A percentile compares a stretch with the other conserved stretches of the same genome.
Evolutionary conservation across 2,888 invertebrate species (phyloP).

Genomic region (Herminia tarsipennalis): DNA sequence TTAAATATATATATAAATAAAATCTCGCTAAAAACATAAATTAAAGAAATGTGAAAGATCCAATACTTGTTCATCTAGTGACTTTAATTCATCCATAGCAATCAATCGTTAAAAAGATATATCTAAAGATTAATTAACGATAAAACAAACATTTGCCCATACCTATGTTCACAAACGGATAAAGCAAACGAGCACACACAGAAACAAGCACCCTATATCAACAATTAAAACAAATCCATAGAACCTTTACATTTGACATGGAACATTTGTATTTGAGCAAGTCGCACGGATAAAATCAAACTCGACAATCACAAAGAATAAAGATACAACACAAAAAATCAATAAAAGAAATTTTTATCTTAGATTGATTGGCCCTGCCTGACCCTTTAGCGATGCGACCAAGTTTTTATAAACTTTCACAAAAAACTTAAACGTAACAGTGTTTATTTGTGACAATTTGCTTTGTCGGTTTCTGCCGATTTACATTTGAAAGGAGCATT

Average conservation of each 20-base stretch:
- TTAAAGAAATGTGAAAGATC: too few relatives aligned
- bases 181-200: neutral
- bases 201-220: neutral
- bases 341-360: conserved; percentile 78
- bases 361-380: conserved; percentile 83
- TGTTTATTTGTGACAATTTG: conserved; percentile 86
- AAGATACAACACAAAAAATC: conserved; percentile 66
- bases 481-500: conserved; percentile 80
- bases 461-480: conserved; percentile 84
- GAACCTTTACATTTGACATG: conserved; percentile 41
- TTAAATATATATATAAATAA: too few relatives aligned
- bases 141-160: neutral
- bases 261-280: conserved; percentile 63
- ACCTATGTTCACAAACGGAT: neutral
- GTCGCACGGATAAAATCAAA: conserved; percentile 76
- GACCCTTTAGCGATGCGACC: conserved; percentile 78
- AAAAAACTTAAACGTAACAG: conserved; percentile 80
- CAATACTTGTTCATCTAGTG: too few relatives aligned
- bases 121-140: neutral
- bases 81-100: too few relatives aligned
- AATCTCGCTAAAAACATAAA: too few relatives aligned
- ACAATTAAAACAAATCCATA: conserved; percentile 19
- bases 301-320: conserved; percentile 64
- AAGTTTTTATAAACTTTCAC: conserved; percentile 76
- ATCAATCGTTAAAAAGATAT: too few relatives aligned